Conservation (phyloP, 2,888 invertebrate species). For the Acleris cristana region DNA sequence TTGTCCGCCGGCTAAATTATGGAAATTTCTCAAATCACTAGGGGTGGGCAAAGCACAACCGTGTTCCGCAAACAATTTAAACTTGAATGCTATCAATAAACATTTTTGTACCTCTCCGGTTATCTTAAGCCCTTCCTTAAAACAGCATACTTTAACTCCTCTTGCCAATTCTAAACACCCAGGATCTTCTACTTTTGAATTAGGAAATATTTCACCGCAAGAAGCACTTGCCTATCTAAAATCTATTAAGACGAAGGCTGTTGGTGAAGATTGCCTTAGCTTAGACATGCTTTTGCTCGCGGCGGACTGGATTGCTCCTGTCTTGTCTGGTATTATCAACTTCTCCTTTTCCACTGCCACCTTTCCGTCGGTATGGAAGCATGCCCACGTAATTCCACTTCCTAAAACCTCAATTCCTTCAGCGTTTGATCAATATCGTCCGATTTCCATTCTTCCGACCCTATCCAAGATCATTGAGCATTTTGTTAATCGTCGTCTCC, state of each 20-base stretch:
- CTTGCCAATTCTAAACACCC: not conserved
- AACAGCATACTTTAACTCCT: not conserved
- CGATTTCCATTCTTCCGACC: slow-evolving; percentile 36
- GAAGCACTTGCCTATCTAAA: not conserved
- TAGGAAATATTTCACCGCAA: not conserved
- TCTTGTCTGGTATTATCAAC: no score
- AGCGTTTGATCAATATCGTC: no score
- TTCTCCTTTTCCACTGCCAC: slow-evolving; percentile 19
- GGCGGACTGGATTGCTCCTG: slow-evolving; percentile 2
- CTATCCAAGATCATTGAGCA: slow-evolving; percentile 35
- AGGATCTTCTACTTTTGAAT: not conserved
- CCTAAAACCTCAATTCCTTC: slow-evolving; percentile 31
- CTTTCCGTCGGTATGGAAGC: slow-evolving; percentile 35
- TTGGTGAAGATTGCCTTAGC: slow-evolving; percentile 16
- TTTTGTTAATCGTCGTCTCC: slow-evolving; percentile 20
- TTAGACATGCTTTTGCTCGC: slow-evolving; percentile 16
- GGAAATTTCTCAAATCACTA: slow-evolving; percentile 26
- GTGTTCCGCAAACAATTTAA: not conserved
- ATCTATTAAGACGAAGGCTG: slow-evolving; percentile 3
- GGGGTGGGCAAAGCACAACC: slow-evolving; percentile 20
- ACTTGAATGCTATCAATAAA: slow-evolving; percentile 8
- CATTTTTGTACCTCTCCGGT: slow-evolving; percentile 20
- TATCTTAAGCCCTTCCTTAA: not conserved
- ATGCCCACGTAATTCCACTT: slow-evolving; percentile 35
- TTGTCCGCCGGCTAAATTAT: slow-evolving; percentile 22